Conservation (phyloP, 2,797 vertebrate genomes). For the Mus caroli region DNA sequence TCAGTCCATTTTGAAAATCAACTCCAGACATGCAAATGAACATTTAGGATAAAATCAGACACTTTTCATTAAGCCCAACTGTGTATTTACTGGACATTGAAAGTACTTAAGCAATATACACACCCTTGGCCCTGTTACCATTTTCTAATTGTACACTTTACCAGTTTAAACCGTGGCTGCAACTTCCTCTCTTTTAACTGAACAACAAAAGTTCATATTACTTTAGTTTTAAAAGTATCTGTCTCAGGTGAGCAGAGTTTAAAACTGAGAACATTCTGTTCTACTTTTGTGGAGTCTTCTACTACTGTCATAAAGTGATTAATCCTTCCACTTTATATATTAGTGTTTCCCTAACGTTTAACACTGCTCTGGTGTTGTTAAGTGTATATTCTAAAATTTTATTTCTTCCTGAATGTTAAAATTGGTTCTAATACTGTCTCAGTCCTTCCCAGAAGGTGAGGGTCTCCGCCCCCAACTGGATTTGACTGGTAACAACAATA, state of each 20-base stretch:
- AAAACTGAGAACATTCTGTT: neutral
- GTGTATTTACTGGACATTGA: neutral
- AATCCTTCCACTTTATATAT: neutral
- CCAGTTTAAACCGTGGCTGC: neutral
- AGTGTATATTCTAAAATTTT: neutral
- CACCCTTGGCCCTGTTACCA: neutral
- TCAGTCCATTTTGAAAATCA: conserved; percentile 25
- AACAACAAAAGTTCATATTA: neutral
- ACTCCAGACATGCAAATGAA: neutral
- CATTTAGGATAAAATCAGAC: conserved; percentile 13
- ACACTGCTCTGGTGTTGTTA: neutral
- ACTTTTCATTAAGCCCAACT: neutral
- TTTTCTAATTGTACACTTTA: neutral
- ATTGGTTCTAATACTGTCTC: neutral
- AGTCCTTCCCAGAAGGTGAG: neutral
- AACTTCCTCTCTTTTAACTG: neutral
- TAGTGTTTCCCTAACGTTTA: neutral
- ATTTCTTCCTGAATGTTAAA: neutral
- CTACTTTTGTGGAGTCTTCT: neutral
- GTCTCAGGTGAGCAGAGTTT: neutral
- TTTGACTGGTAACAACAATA: neutral
- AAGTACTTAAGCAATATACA: neutral
- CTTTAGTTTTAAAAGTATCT: neutral
- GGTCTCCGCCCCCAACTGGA: neutral
- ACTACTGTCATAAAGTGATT: no score